A percentile compares a stretch with the other conserved stretches of the same genome.
Conservation (phyloP, 1,140 invertebrate species). For the Sycophaga agraensis region DNA sequence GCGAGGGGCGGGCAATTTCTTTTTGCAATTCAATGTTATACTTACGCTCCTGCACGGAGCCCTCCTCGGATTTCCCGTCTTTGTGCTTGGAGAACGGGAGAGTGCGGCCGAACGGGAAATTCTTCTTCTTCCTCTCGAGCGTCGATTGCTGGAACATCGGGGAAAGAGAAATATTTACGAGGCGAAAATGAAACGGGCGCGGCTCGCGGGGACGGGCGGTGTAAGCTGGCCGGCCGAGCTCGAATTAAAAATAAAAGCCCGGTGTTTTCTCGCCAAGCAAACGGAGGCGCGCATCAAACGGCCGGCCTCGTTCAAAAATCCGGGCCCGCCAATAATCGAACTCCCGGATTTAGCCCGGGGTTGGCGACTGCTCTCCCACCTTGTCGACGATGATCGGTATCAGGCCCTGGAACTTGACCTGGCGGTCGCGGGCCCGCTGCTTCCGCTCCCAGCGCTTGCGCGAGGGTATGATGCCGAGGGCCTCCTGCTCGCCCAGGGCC, state of each 20-base stretch:
- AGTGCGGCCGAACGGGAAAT: slow-evolving; percentile 94
- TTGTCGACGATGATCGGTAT: slow-evolving; percentile 62
- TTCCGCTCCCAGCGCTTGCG: slow-evolving; percentile 92
- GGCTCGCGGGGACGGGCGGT: no score
- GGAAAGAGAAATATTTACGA: neutral
- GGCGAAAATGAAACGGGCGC: neutral
- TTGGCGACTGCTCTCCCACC: slow-evolving; percentile 34
- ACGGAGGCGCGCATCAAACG: no score
- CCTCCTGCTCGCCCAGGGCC: slow-evolving; percentile 60
- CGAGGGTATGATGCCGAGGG: slow-evolving; percentile 85
- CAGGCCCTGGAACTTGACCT: slow-evolving; percentile 96
- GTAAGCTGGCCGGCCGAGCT: no score
- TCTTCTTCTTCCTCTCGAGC: slow-evolving; percentile 95
- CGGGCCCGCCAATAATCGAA: no score
- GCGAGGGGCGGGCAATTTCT: neutral
- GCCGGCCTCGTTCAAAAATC: no score
- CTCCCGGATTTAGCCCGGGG: neutral
- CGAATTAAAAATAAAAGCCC: no score
- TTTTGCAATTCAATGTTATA: slow-evolving; percentile 44
- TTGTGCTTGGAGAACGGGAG: slow-evolving; percentile 99
- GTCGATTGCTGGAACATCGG: slow-evolving; percentile 77
- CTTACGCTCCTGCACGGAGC: slow-evolving; percentile 98
- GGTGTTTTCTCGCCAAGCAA: neutral
- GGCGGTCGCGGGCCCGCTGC: slow-evolving; percentile 92
- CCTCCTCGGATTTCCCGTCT: slow-evolving; percentile 96